These are phyloP conservation scores for Cryptoblepharus egeriae DNA, from an alignment of 2,797 vertebrate genomes.

Conservation along the genomic window DNA sequence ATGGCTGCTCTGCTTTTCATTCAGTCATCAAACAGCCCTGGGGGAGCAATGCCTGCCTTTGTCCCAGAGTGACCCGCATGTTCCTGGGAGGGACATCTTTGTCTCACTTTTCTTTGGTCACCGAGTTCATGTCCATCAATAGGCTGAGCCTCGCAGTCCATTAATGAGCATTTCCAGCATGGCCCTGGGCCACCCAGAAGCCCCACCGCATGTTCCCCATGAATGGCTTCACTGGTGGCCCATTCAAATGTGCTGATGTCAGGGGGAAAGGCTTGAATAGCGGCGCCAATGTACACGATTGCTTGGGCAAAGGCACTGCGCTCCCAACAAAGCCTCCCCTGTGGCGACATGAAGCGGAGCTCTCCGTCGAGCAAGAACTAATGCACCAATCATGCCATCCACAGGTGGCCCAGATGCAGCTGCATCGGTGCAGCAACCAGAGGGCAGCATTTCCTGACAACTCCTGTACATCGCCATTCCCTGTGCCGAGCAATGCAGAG, in stretches of 20 bases:
- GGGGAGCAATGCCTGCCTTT: constrained; percentile 74
- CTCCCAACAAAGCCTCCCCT: constrained; percentile 78
- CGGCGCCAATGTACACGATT: constrained; percentile 80
- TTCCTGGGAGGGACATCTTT: constrained; percentile 78
- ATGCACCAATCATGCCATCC: constrained; percentile 79
- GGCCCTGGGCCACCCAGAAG: constrained; percentile 92
- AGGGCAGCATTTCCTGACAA: constrained; percentile 72
- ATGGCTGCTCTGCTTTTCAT: constrained; percentile 51
- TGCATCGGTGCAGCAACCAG: constrained; percentile 75
- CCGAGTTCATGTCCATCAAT: constrained; percentile 84
- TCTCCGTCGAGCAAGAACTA: constrained; percentile 78
- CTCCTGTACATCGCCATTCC: constrained; percentile 68
- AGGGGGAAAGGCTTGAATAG: constrained; percentile 70
- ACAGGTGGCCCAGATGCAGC: constrained; percentile 78
- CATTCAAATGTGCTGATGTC: constrained; percentile 88
- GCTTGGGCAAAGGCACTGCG: constrained; percentile 78
- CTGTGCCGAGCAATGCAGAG: constrained; percentile 58
- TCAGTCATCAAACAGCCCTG: constrained; percentile 69
- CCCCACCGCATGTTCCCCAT: constrained; percentile 77
- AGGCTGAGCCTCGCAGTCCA: constrained; percentile 79
- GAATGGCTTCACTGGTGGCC: constrained; percentile 97
- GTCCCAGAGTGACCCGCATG: constrained; percentile 74
- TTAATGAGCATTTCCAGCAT: constrained; percentile 78
- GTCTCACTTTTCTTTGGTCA: constrained; percentile 84
- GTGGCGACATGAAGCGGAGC: constrained; percentile 78